A percentile compares a stretch with the other conserved stretches of the same genome.
These are phyloP conservation scores for Amphiprion ocellaris DNA, from an alignment of 2,113 vertebrate genomes.

Conservation along the genomic window DNA sequence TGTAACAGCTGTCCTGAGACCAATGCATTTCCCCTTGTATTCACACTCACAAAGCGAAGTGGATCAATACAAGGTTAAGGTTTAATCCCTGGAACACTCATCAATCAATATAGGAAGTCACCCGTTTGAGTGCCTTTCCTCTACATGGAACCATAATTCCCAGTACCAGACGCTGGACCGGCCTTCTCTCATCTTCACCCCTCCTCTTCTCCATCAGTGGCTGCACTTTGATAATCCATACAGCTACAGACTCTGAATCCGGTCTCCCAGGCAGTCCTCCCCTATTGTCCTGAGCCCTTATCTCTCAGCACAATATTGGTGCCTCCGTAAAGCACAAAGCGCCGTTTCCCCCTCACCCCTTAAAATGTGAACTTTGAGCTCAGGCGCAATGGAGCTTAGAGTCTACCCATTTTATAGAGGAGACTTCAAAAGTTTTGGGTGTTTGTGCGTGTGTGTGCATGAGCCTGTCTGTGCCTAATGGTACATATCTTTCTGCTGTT, in stretches of 20 bases:
- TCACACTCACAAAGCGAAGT: constrained; percentile 40
- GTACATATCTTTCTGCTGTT: background rate
- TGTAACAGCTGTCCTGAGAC: constrained; percentile 28
- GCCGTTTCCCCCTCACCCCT: constrained; percentile 34
- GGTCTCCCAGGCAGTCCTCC: constrained; percentile 36
- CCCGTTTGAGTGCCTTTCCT: constrained; percentile 62
- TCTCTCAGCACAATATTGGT: constrained; percentile 49
- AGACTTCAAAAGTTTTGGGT: constrained; percentile 33
- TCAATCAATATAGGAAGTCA: constrained; percentile 80
- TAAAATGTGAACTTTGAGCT: constrained; percentile 63
- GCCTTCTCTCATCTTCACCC: constrained; percentile 28
- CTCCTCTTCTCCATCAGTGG: constrained; percentile 47
- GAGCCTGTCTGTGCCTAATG: no score
- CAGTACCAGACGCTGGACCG: constrained; percentile 38
- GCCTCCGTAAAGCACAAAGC: constrained; percentile 53
- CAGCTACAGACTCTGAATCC: constrained; percentile 39
- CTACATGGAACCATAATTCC: constrained; percentile 61
- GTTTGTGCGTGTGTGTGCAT: background rate
- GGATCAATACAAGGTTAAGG: constrained; percentile 72
- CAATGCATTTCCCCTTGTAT: background rate
- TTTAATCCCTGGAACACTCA: constrained; percentile 74
- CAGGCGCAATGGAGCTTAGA: constrained; percentile 5
- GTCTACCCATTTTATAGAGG: constrained; percentile 1
- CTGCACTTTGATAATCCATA: constrained; percentile 70
- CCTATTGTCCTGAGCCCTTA: constrained; percentile 64